phyloP scores from a whole-genome alignment of 2,113 vertebrate species.

The Solea solea region DNA sequence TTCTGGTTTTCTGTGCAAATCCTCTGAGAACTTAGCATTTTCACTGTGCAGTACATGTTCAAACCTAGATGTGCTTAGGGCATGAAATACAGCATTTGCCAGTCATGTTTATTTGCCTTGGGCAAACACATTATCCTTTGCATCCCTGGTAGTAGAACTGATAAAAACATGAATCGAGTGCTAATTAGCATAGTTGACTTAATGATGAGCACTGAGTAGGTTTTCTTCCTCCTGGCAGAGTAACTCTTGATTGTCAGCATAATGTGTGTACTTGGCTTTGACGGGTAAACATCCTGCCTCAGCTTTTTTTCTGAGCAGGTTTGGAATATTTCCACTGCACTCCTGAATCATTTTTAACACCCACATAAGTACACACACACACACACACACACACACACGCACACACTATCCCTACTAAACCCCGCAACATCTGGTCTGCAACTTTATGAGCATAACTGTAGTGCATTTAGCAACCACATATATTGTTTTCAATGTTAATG shows the following conservation, averaged over 20 bases:
- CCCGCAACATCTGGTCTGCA: too few species aligned
- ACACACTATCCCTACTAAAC: too few species aligned
- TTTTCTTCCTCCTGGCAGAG: constrained; percentile 23
- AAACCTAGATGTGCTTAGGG: background rate
- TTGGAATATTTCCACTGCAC: constrained; percentile 40
- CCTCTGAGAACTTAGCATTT: constrained; percentile 16
- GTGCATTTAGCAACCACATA: too few species aligned
- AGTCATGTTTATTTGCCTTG: constrained; percentile 16
- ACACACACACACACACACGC: constrained; percentile 8
- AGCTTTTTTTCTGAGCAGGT: constrained; percentile 41
- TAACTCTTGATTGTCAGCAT: constrained; percentile 39
- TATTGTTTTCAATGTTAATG: too few species aligned
- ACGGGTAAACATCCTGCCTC: constrained; percentile 45
- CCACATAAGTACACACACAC: constrained; percentile 15
- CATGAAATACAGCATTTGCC: constrained; percentile 27
- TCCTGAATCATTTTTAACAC: constrained; percentile 30
- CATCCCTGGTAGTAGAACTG: constrained; percentile 8
- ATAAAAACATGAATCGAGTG: constrained; percentile 11
- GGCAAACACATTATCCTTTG: background rate
- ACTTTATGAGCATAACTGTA: too few species aligned
- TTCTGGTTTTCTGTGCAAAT: constrained; percentile 11
- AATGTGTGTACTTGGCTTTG: constrained; percentile 48
- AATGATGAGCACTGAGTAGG: constrained; percentile 34
- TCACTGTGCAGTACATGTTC: background rate
- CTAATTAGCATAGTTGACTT: constrained; percentile 54